Evolutionary conservation across 2,888 invertebrate species (phyloP), one percentile per base, ranked within the genome.

Genomic region (Eupithecia subfuscata): DNA sequence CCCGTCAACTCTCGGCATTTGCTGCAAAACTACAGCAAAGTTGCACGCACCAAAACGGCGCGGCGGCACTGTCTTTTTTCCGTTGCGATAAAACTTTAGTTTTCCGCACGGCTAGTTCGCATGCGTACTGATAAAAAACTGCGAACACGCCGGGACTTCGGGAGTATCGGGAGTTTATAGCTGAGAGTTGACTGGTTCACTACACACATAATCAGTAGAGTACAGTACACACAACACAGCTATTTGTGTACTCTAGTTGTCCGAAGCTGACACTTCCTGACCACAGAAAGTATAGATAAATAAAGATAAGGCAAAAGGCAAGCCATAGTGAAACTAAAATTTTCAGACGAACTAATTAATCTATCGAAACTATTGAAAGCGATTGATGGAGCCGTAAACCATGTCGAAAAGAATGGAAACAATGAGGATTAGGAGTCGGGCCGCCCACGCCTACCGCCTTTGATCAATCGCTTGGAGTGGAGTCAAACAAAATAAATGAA

Each of bases 401-500:
- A 43, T 40, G 43, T 65, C 65, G 40, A 43, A 22, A 67, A 22
- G 37, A 67, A 67, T 67, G 6, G 43, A 67, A 65, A 67, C 43
- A 43, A 67, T 56, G 56, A 70, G 37, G 65, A 30, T 22, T 22
- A 12, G 43, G 52, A 71, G 52, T 71, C n/a, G 45, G 71, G 60
- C 56, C 37, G 60, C n/a, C 30, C 70, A 74, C 48, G 70, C 37
- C 37, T 52, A 74, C 34, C 40, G 37, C 63, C 52, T 71, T 60
- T 67, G 37, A 70, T 68, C 65, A 34, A 68, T 65, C 52, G 72
- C 64, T 34, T 14, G 69, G 65, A 67, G 65, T 40, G 37, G 69
- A 34, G 64, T 60, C 71, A 43, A 69, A 56, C 76, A 16, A 65
- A 74, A 74, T 71, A 73, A 76, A 76, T 71, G 71, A 71, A 74